Base-by-base conservation (phyloP, 2,888 invertebrate species). In the Brachycybe producta region DNA sequence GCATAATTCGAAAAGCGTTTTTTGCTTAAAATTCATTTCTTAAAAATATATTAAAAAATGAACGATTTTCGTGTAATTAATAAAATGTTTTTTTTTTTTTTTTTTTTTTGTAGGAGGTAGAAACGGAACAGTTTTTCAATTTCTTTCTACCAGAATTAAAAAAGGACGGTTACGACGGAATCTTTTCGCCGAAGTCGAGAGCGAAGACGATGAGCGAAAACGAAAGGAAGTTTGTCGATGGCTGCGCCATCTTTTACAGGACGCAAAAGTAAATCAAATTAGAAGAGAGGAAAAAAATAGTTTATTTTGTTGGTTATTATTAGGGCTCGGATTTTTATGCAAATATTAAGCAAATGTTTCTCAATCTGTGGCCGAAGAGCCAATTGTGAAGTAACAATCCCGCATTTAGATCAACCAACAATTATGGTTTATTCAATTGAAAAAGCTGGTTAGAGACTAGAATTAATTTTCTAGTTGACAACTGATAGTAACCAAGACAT, bases 161-260 rank as follows among this genome's bases (percentile, higher is more conserved):
- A 66, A 76, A 79, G 59, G 84, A 87, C 62, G 90, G 92, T 13
- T 75, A 74, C 55, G 65, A 86, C 60, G 97, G 97, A 24, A 94
- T 98, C 59, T 97, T 95, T 70, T 90, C 92, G 30, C 94, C 97
- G 1, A 98, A 98, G 70, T 94, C 95, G 1, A 78, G 98, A 52
- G 97, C 97, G 42, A 92, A 95, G 69, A 97, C 95, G 52, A 98
- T 98, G 97, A 79, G 82, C 2, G 95, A 95, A 65, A 82, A 84
- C 60, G 97, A 98, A 66, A 75, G 91, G 63, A 95, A 94, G 71
- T 91, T 86, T 70, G 98, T 98, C 49, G 98, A 98, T 67, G 98
- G 98, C 57, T 98, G 97, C 75, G 97, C 97, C 58, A 97, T 98
- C 65, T 97, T 98, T 74, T 98, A 82, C 72, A 80, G 87, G 69